Conservation (phyloP, 2,113 vertebrate genomes). For the Melanerpes aurifrons region DNA sequence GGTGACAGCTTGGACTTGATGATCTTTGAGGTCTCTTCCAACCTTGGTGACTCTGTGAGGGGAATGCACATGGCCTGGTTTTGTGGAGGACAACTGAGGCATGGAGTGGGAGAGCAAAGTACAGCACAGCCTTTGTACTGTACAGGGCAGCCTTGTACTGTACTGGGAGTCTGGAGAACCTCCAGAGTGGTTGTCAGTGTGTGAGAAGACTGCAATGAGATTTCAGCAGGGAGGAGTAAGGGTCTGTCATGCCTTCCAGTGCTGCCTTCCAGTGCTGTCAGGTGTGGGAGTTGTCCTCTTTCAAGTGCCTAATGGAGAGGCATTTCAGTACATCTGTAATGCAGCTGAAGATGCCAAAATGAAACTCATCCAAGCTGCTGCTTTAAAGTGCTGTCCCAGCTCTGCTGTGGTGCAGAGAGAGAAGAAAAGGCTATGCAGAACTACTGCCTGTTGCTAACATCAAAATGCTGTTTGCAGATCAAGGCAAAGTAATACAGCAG, state of each 20-base stretch:
- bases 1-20: too few species aligned
- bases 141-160: too few species aligned
- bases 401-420: neutral
- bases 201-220: neutral
- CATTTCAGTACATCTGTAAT: neutral
- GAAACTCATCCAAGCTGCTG: neutral
- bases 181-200: neutral
- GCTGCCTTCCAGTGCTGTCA: neutral
- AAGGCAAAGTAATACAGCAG: neutral
- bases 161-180: neutral
- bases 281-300: neutral
- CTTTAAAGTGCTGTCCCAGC: neutral
- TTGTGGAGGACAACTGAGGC: neutral
- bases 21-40: too few species aligned
- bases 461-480: neutral
- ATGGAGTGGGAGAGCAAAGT: neutral
- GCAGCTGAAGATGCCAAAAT: neutral
- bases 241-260: neutral
- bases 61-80: fast-evolving
- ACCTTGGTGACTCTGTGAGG: neutral
- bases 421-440: neutral
- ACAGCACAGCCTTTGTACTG: too few species aligned
- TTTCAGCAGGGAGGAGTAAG: neutral
- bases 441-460: neutral
- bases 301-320: neutral